phyloP scores from a whole-genome alignment of 2,797 vertebrate species.

The Enteromius thamalakanensis region DNA sequence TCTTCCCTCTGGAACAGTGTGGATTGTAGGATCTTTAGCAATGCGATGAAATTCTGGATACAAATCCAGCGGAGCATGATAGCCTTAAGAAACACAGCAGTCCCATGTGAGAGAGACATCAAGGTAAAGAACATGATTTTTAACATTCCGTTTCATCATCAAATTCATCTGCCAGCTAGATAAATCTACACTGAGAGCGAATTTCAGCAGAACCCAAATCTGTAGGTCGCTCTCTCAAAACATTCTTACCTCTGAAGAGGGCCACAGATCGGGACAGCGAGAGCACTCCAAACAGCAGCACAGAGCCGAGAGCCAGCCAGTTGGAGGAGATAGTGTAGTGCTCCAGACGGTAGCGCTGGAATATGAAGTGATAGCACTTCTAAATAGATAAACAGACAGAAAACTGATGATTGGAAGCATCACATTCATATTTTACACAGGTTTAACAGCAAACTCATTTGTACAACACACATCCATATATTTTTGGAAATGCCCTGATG shows the following conservation, averaged over 20 bases:
- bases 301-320: constrained; percentile 89
- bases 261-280: constrained; percentile 94
- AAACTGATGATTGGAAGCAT: neutral
- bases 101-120: neutral
- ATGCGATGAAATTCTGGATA: constrained; percentile 97
- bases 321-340: constrained; percentile 97
- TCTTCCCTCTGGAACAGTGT: constrained; percentile 86
- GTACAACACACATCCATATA: neutral
- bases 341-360: constrained; percentile 94
- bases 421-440: neutral
- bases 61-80: constrained; percentile 94
- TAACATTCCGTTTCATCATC: neutral
- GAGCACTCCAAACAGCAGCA: constrained; percentile 85
- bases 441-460: neutral
- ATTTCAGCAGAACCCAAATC: neutral
- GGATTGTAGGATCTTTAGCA: constrained; percentile 87
- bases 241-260: constrained; percentile 89
- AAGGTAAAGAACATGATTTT: neutral
- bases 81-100: constrained; percentile 76
- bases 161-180: neutral
- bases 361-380: constrained; percentile 99
- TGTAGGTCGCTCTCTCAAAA: neutral
- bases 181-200: neutral
- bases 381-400: constrained; percentile 66
- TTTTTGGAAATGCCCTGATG: neutral